Evolutionary conservation across 2,888 invertebrate species (phyloP).

Genomic region (Sarcophaga carnaria): DNA sequence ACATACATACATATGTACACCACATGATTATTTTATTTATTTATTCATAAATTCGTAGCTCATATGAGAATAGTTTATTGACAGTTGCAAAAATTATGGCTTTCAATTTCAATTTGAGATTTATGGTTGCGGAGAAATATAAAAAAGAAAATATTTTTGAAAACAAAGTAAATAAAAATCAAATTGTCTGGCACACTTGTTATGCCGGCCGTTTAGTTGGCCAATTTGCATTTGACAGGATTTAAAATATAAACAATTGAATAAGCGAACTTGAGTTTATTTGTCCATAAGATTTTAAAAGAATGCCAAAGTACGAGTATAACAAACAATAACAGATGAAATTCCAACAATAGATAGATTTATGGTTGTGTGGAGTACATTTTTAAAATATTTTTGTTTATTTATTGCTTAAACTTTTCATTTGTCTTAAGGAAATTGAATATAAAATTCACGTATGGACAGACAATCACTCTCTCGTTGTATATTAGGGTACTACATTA

Average conservation of each 20-base stretch:
- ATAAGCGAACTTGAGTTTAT: constrained; percentile 25
- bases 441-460: too few relatives aligned
- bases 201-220: constrained; percentile 5
- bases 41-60: too few relatives aligned
- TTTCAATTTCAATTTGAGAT: constrained; percentile 52
- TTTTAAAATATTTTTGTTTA: too few relatives aligned
- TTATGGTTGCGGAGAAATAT: constrained; percentile 25
- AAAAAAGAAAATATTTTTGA: constrained; percentile 7
- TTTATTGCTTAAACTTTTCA: too few relatives aligned
- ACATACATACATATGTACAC: too few relatives aligned
- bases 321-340: constrained; percentile 39
- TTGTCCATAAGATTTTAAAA: constrained; percentile 18
- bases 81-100: constrained; percentile 56
- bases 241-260: neutral
- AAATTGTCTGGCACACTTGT: constrained; percentile 42
- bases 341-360: constrained; percentile 15
- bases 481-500: too few relatives aligned
- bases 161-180: too few relatives aligned
- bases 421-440: too few relatives aligned
- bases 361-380: neutral
- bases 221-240: constrained; percentile 48
- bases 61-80: constrained; percentile 34
- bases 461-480: too few relatives aligned
- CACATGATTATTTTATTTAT: too few relatives aligned
- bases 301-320: too few relatives aligned